Percentiles rank a stretch among this genome's conserved stretches.
Evolutionary conservation across 2,797 vertebrate genomes (phyloP).

Genomic region (Coregonus ussuriensis): DNA sequence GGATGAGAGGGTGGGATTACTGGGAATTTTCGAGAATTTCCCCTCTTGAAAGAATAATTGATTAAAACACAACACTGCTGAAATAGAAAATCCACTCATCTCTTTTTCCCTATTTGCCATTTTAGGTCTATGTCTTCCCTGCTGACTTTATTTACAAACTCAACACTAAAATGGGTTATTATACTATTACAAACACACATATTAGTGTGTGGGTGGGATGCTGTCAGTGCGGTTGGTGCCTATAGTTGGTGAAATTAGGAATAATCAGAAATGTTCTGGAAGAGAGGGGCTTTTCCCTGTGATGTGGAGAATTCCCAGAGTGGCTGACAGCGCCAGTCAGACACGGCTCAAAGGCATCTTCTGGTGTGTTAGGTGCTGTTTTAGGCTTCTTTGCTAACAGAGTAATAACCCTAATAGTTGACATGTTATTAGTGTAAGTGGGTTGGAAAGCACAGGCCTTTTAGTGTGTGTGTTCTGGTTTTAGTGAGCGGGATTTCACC

Average conservation of each 20-base stretch:
- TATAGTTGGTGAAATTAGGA: too few species aligned
- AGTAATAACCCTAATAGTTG: constrained; percentile 52
- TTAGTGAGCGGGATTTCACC: not conserved
- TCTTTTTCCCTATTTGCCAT: too few species aligned
- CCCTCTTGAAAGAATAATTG: constrained; percentile 8
- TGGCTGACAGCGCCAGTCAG: not conserved
- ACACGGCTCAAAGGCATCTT: not conserved
- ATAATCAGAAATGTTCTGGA: not conserved
- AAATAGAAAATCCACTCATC: too few species aligned
- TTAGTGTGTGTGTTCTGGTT: not conserved
- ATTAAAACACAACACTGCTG: not conserved
- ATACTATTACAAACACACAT: not conserved
- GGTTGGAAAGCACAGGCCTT: constrained; percentile 27
- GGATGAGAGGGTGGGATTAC: constrained; percentile 6
- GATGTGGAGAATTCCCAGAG: not conserved
- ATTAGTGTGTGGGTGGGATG: not conserved
- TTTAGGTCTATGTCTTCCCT: too few species aligned
- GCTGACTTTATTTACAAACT: too few species aligned
- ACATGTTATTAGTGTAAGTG: constrained; percentile 52
- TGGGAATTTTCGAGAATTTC: constrained; percentile 36
- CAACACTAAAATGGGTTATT: not conserved
- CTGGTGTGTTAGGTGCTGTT: constrained; percentile 48
- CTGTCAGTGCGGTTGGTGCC: not conserved
- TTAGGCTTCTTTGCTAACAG: constrained; percentile 51
- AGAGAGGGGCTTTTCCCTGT: not conserved